phyloP scores from a whole-genome alignment of 2,888 invertebrate species.

The Lydus trimaculatus region DNA sequence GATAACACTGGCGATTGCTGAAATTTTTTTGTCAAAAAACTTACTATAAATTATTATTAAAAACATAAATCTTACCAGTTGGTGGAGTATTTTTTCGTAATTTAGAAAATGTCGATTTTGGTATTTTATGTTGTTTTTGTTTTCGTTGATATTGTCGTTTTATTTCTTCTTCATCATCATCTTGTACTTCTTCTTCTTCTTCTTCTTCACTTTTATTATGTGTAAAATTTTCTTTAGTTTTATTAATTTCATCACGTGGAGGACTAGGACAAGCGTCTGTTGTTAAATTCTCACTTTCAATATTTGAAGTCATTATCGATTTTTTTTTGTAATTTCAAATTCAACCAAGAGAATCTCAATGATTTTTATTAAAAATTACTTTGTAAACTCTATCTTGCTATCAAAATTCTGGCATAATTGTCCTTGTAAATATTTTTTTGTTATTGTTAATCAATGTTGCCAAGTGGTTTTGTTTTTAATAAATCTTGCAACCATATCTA shows the following conservation, averaged over 20 bases:
- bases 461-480: background rate
- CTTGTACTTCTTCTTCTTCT: background rate
- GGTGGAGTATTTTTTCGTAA: slow-evolving; percentile 26
- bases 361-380: background rate
- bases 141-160: slow-evolving; percentile 11
- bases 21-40: background rate
- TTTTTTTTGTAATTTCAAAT: background rate
- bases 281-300: slow-evolving; percentile 22
- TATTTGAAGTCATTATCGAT: slow-evolving; percentile 51
- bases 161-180: slow-evolving; percentile 16
- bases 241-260: slow-evolving; percentile 26
- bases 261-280: slow-evolving; percentile 36
- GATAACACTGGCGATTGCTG: slow-evolving; percentile 31
- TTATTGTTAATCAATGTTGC: slow-evolving; percentile 3
- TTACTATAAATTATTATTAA: background rate
- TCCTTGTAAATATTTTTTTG: background rate
- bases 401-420: slow-evolving; percentile 2
- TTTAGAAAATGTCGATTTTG: slow-evolving; percentile 19
- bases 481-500: background rate
- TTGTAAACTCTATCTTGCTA: background rate
- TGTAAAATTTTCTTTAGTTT: background rate
- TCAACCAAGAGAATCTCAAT: background rate
- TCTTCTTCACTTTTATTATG: slow-evolving; percentile 13
- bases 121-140: slow-evolving; percentile 13
- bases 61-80: slow-evolving; percentile 22